Evolutionary conservation across 2,113 vertebrate species (phyloP), one percentile per base, ranked within the genome.

Genomic region (Ciconia boyciana): DNA sequence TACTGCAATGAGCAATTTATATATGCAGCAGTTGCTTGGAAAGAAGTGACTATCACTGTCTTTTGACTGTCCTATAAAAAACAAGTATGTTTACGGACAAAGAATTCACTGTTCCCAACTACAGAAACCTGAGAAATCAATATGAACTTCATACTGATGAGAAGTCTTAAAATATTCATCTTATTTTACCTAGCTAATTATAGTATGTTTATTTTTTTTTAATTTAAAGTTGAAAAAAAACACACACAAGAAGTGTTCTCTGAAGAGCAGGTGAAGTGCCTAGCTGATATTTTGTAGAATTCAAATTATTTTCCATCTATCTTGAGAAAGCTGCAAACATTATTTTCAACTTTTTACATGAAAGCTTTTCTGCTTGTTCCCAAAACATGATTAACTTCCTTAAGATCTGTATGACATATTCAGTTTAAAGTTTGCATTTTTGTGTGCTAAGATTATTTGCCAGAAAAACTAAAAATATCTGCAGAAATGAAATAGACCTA

Each of bases 341-440:
- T 12, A 77, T 78, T 81, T 88, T 85, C 76, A 94, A 3, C 55
- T 94, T 96, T 54, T 36, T 51, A 91, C 74, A 96, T 61, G 16
- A 91, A 94, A 96, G 91, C 86, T 87, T 94, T 91, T 74, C 87
- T 34, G 65, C 26, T 76, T 81, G 57, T 72, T 94, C 52, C 60
- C 57, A 79, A 89, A 84, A 57, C 65, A 84, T 29, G 34, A 87
- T 78, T 66, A 94, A 87, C 52, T 86, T 93, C 70, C 57, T 64
- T 34, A 87, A 92, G 91, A 94, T 94, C 72, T 62, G 15, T n/a
- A 60, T 82, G 83, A 94, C 72, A 89, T 34, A 94, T 71, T 92
- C 76, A 89, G 87, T 93, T 95, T 94, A 69, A 82, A 87, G 86
- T 68, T 5, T 77, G 64, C 22, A 3, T 8, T 49, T 61, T 54